Conservation (phyloP, 2,888 invertebrate species). For the Ptychoptera contaminata region DNA sequence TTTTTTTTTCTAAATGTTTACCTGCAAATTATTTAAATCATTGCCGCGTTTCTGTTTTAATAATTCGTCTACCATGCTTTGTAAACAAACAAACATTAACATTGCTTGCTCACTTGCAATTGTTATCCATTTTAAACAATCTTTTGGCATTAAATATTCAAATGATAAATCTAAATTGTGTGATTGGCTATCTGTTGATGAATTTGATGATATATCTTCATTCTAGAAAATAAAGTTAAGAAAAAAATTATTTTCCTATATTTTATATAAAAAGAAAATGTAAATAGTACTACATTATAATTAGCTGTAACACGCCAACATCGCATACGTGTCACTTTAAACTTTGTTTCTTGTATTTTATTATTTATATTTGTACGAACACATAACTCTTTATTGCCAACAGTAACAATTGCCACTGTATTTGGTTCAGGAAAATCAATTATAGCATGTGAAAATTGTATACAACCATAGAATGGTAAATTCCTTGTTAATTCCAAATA, state of each 20-base stretch:
- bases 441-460: conserved; percentile 58
- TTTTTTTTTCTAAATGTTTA: too few species aligned
- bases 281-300: conserved; percentile 26
- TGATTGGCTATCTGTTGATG: conserved; percentile 13
- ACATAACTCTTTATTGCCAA: conserved; percentile 75
- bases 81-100: conserved; percentile 86
- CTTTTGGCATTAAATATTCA: conserved; percentile 85
- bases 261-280: neutral
- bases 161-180: conserved; percentile 66
- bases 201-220: conserved; percentile 11
- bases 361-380: conserved; percentile 44
- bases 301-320: conserved; percentile 92
- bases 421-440: conserved; percentile 62
- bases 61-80: conserved; percentile 91
- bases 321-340: conserved; percentile 89
- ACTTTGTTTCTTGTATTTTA: conserved; percentile 64
- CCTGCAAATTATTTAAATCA: conserved; percentile 29
- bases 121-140: conserved; percentile 87
- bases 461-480: conserved; percentile 77
- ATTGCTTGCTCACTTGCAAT: conserved; percentile 84
- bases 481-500: conserved; percentile 73
- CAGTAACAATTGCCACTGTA: conserved; percentile 54
- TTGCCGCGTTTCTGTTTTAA: conserved; percentile 53
- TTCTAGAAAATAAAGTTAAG: conserved; percentile 7
- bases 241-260: neutral